Evolutionary conservation across 2,888 invertebrate species (phyloP), one percentile per base, ranked within the genome.

Genomic region (Amiota mariae): DNA sequence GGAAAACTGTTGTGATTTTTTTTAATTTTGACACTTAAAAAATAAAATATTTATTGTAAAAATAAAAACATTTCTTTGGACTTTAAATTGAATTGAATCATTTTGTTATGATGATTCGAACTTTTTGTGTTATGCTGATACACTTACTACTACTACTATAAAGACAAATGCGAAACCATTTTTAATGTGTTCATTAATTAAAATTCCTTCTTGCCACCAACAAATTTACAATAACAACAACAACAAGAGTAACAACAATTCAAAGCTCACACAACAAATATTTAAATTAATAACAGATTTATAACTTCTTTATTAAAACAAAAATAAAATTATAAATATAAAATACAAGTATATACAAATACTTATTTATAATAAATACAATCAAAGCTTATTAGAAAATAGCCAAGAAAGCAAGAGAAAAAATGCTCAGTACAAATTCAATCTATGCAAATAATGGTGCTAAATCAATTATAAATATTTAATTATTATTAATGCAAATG

Each of bases 391-490:
- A 68, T 24, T 64, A 64, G 47, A 64, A 64, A 64, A 15, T 46
- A 64, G 64, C 47, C 18, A 24, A 11, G 47, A 64, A 64, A 64
- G 15, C 51, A 66, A n/a, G n/a, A 48, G 15, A 48, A 48, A 47
- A 68, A 68, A 51, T 15, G 10, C 15, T 68, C 51, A 68, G 67
- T 68, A 68, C 67, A 68, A 68, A 68, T 68, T 54, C 67, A 68
- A 64, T 24, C 54, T 68, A 51, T 78, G 80, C 77, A 78, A 57
- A 79, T 76, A 84, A 84, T 80, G 85, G 85, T 85, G 83, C 85
- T 84, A 85, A 84, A 84, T 84, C 83, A 84, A 84, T 84, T 82
- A 85, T 85, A 84, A 84, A 84, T 82, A 77, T 85, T 84, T 84
- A 84, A 82, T 72, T 77, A 77, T 80, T 85, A 84, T 84, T 84